Conservation (phyloP, 2,797 vertebrate genomes). For the Eulemur rubriventer region DNA sequence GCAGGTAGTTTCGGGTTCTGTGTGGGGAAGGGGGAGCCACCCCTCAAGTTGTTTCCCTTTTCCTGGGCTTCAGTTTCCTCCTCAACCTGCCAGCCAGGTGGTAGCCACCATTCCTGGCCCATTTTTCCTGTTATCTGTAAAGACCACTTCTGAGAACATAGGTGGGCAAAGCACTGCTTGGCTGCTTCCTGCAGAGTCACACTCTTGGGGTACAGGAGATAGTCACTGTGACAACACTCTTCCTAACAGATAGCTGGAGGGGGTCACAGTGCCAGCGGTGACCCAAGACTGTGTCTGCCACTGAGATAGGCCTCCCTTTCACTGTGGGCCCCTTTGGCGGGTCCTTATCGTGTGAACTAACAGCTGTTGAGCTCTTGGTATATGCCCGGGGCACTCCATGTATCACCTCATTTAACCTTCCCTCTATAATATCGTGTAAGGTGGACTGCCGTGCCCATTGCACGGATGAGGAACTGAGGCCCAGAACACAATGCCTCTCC, state of each 20-base stretch:
- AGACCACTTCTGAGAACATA: not conserved
- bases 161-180: not conserved
- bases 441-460: not conserved
- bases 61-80: not conserved
- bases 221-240: not conserved
- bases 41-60: not conserved
- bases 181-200: not conserved
- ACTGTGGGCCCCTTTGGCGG: not conserved
- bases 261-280: not conserved
- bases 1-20: not conserved
- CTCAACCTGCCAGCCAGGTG: not conserved
- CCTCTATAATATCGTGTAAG: not conserved
- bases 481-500: not conserved
- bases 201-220: not conserved
- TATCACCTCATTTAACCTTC: not conserved
- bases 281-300: not conserved
- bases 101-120: not conserved
- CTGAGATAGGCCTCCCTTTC: not conserved
- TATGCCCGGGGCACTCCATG: not conserved
- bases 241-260: not conserved
- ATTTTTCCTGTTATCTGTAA: not conserved
- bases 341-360: not conserved
- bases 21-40: no score
- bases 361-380: not conserved
- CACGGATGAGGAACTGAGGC: conserved; percentile 21